These are phyloP conservation scores for Neria commutata DNA, from an alignment of 2,888 invertebrate species.

Conservation along the genomic window DNA sequence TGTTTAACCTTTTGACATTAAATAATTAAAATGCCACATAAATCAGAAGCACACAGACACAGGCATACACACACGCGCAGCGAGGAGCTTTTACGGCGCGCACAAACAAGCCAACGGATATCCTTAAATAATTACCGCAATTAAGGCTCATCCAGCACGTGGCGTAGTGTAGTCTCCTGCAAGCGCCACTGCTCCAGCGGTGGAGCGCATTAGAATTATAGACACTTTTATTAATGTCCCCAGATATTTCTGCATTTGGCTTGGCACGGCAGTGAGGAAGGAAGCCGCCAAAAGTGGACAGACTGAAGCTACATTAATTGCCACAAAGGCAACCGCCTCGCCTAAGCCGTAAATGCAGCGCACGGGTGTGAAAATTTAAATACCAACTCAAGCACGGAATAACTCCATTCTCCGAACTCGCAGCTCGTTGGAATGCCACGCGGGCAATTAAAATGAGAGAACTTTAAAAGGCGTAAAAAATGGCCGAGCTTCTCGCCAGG, in stretches of 20 bases:
- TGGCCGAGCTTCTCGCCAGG: not conserved
- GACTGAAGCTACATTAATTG: not conserved
- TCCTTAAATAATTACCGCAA: conserved; percentile 23
- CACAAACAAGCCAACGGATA: conserved; percentile 6
- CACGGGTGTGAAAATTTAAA: not conserved
- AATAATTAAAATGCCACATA: conserved; percentile 10
- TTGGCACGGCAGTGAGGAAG: not conserved
- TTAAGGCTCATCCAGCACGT: conserved; percentile 11
- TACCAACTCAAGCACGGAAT: not conserved
- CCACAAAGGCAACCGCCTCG: not conserved
- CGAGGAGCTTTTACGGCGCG: not conserved
- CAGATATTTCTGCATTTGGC: not conserved
- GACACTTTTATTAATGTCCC: not conserved
- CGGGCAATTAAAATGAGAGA: conserved; percentile 9
- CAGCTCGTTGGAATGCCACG: no score
- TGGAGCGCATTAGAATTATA: not conserved
- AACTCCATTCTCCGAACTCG: no score
- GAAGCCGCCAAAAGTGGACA: not conserved
- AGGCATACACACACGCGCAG: not conserved
- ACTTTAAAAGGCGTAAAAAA: not conserved
- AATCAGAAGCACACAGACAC: conserved; percentile 1
- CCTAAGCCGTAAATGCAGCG: not conserved
- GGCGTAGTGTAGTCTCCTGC: not conserved
- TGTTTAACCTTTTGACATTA: conserved; percentile 6
- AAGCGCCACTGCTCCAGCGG: not conserved